Evolutionary conservation across 2,113 vertebrate species (phyloP), one percentile per base, ranked within the genome.

Genomic region (Sarotherodon lohbergeri): DNA sequence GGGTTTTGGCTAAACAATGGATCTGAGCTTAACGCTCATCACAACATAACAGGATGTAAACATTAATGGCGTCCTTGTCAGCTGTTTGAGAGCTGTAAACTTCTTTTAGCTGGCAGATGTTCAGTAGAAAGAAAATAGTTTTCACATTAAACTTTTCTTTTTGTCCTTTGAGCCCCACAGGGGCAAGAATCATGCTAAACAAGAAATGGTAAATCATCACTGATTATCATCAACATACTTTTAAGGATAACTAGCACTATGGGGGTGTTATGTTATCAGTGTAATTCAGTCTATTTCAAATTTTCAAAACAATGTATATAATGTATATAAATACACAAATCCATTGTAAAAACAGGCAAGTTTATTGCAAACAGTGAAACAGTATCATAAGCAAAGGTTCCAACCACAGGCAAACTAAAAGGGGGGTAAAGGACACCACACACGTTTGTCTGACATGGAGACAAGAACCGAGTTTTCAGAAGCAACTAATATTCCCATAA

Each of bases 271-370:
- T 66, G 32, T 86, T 61, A 36, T 91, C 56, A 81, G 66, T 90
- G 22, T 78, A 92, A 87, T 91, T 85, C 43, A 39, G 80, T 97
- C 96, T 96, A 96, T 96, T 96, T 93, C 48, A 92, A 93, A 92
- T 89, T 81, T 57, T 57, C 90, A 88, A 92, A 93, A 96, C 94
- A 93, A 91, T 94, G 57, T 61, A 79, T 91, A 88, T 91, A 80
- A 93, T 34, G 32, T 71, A 91, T 94, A 94, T 84, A 96, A 96
- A 96, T 93, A 90, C 91, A 95, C 85, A 80, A 79, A 32, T 88
- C 89, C 63, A 88, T 90, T 39, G 94, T 95, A 96, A 95, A 95
- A 96, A 95, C 94, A 96, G 93, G 93, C 94, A 89, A 92, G 87
- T 95, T 94, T 76, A 93, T 91, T 96, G 96, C 96, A 97, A 96